phyloP scores from a whole-genome alignment of 2,888 invertebrate species.

The Nomada lathburiana region DNA sequence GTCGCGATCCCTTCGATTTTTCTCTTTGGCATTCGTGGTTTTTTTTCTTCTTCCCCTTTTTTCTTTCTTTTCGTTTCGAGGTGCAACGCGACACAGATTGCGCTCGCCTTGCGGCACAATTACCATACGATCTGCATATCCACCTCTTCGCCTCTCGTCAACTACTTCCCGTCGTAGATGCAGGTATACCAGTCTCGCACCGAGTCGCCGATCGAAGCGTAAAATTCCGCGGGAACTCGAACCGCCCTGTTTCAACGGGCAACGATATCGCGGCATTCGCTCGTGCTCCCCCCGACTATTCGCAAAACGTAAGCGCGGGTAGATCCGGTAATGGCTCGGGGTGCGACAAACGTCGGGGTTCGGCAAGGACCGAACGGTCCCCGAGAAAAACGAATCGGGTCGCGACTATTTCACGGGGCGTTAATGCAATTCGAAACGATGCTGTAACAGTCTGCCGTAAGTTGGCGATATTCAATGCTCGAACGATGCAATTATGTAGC shows the following conservation, averaged over 20 bases:
- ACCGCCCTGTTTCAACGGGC: slow-evolving; percentile 12
- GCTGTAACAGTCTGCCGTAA: slow-evolving; percentile 32
- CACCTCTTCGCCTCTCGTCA: slow-evolving; percentile 60
- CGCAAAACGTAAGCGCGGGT: too few relatives aligned
- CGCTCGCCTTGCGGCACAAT: slow-evolving; percentile 77
- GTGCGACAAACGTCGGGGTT: neutral
- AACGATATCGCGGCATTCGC: slow-evolving; percentile 20
- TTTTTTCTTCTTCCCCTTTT: neutral
- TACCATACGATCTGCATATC: slow-evolving; percentile 83
- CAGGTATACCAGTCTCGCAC: slow-evolving; percentile 68
- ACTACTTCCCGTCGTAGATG: slow-evolving; percentile 75
- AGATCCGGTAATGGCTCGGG: neutral
- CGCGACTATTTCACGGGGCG: slow-evolving; percentile 27
- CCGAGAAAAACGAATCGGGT: slow-evolving; percentile 5
- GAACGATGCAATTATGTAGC: slow-evolving; percentile 49
- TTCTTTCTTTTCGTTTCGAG: slow-evolving; percentile 21
- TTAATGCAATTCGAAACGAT: slow-evolving; percentile 40
- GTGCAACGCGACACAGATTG: slow-evolving; percentile 75
- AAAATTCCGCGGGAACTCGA: slow-evolving; percentile 48
- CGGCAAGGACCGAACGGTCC: neutral
- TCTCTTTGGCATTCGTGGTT: neutral
- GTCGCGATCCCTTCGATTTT: slow-evolving; percentile 35
- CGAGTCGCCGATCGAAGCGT: slow-evolving; percentile 39
- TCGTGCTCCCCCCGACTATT: neutral
- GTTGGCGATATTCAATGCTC: slow-evolving; percentile 32